Base-by-base conservation (phyloP, 2,888 invertebrate genomes). In the Papilio demoleus region DNA sequence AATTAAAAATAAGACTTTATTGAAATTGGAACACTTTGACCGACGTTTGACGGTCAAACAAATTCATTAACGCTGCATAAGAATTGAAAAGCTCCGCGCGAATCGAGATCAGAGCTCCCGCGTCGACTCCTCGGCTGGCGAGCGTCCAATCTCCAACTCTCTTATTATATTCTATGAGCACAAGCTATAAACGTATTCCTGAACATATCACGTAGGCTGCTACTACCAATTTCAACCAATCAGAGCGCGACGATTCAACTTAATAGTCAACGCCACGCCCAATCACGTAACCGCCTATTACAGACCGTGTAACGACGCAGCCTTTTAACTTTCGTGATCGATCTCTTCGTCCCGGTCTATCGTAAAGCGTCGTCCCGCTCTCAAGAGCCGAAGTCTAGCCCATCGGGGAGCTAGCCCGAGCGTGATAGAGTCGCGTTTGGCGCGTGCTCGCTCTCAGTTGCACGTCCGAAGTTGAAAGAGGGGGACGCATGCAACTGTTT, bases 231-330 rank as follows among this genome's bases (percentile, higher is more conserved):
- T 91, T 88, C 84, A 92, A 91, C 93, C 93, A 93, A 93, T 93
- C 93, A 90, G 88, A 85, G 81, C 83, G 88, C 90, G 88, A 90
- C 91, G 88, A 88, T 91, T 90, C 91, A 89, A 90, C 90, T 92
- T 92, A 92, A 92, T 92, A 91, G 91, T 82, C 82, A 72, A 83
- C 78, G 87, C 93, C 93, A 92, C 93, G 92, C 93, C 93, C 92
- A 84, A 86, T 92, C 92, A 92, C 92, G 92, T 92, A 92, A 89
- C 92, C 92, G 92, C 92, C 92, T 92, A 92, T 92, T 92, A 92
- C 91, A 88, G 88, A 82, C 87, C 88, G 90, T 90, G 89, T 92
- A 90, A 92, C 92, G 90, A 90, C 88, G 90, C 87, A 91, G 91
- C 88, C 91, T 92, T 92, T 92, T 91, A 91, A 91, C 88, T 90